Evolutionary conservation across 2,888 invertebrate genomes (phyloP), one percentile per base, ranked within the genome.

Genomic region (Trimorus sp.): DNA sequence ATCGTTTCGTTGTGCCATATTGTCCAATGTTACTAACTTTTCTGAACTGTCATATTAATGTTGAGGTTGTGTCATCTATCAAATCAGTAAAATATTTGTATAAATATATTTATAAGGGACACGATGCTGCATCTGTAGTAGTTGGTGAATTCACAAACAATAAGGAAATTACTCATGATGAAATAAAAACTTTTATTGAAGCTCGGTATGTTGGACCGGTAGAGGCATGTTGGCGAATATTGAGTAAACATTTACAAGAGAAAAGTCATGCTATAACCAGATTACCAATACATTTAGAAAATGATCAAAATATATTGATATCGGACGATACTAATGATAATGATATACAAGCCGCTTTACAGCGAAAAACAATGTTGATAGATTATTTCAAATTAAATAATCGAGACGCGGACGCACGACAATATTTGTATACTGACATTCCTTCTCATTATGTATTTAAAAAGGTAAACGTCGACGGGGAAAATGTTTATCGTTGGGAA

Each of bases 1-100:
- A 90, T 78, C 70, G 85, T 7, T 88, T 85, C 84, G 87, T 89
- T 36, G 90, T 90, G 11, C 88, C 88, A 42, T 60, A 60, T 45
- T 60, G 38, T 38, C 38, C 38, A 38, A 38, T 7, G 8, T 8
- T 38, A 38, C 8, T 8, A 7, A 88, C 62, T n/a, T n/a, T n/a
- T n/a, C n/a, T n/a, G n/a, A n/a, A n/a, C n/a, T n/a, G n/a, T n/a
- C n/a, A n/a, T n/a, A 85, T 88, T n/a, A 88, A 88, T 79, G 86
- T 88, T 42, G 86, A 88, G 82, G 68, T 87, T 53, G 87, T 87
- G 71, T 82, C 85, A 45, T 84, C 83, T 40, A 73, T 87, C 0
- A 84, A 53, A 70, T 84, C 74, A n/a, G n/a, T n/a, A n/a, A n/a
- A n/a, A n/a, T n/a, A n/a, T n/a, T n/a, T n/a, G n/a, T n/a, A n/a